A percentile compares a stretch with the other conserved stretches of the same genome.
Evolutionary conservation across 2,113 vertebrate genomes (phyloP).

Genomic region (Mugil cephalus): DNA sequence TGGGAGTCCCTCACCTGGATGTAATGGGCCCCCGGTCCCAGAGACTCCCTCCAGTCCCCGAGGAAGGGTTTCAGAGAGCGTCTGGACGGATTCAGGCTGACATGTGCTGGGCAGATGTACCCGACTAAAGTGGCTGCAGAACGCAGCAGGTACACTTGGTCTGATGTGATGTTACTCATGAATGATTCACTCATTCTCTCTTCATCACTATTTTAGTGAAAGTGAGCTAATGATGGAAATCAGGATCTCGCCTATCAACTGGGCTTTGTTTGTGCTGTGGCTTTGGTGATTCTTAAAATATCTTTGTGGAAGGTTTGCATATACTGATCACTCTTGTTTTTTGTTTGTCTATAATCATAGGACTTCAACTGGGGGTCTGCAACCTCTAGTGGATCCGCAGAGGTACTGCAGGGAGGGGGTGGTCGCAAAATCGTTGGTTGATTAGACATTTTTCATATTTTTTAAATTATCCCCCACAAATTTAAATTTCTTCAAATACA

Average conservation of each 20-base stretch:
- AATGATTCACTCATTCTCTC: slow-evolving; percentile 36
- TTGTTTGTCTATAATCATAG: background rate
- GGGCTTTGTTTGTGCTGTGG: background rate
- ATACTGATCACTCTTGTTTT: background rate
- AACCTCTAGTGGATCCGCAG: too few species aligned
- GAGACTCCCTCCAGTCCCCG: slow-evolving; percentile 27
- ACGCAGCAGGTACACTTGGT: slow-evolving; percentile 33
- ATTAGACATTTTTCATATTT: too few species aligned
- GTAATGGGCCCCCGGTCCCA: slow-evolving; percentile 54
- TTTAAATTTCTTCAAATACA: too few species aligned
- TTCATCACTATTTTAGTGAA: slow-evolving; percentile 28
- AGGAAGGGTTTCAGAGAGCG: background rate
- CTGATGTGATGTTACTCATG: slow-evolving; percentile 33
- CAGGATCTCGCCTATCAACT: background rate
- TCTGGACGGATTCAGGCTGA: slow-evolving; percentile 25
- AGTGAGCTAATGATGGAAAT: slow-evolving; percentile 6
- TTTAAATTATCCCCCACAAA: too few species aligned
- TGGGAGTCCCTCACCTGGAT: slow-evolving; percentile 65
- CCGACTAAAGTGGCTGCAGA: slow-evolving; percentile 36
- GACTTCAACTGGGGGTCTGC: too few species aligned
- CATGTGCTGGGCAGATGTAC: slow-evolving; percentile 71
- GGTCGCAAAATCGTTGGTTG: too few species aligned
- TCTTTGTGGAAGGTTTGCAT: too few species aligned
- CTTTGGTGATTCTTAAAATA: background rate
- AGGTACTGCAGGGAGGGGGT: too few species aligned